Evolutionary conservation across 1,140 invertebrate genomes (phyloP), one percentile per base, ranked within the genome.

Genomic region (Brachionus manjavacas): DNA sequence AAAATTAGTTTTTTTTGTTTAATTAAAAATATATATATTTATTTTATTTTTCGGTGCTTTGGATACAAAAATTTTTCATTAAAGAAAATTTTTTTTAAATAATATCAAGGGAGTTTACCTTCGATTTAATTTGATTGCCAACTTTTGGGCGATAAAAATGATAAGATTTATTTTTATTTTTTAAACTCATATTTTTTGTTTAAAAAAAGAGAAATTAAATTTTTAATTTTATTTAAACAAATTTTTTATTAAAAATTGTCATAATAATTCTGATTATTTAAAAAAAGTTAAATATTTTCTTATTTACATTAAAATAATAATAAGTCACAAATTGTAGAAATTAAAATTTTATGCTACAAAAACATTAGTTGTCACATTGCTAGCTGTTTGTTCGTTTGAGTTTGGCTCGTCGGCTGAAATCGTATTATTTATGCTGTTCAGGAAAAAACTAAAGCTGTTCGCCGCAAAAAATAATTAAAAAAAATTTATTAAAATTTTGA

Each of bases 381-480:
- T 74, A n/a, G 12, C 16, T 41, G 70, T 31, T 16, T 28, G 31
- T 68, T 28, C 25, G 25, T 28, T 41, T 23, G 70, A 41, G 16
- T 23, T 74, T 74, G 70, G 9, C 14, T 74, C 39, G 9, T 74
- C 70, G 14, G 14, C 20, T 41, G 39, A 43, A 11, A 74, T 74
- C 7, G 70, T 23, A 74, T 70, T 70, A 70, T 74, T 74, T 20
- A 74, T n/a, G 16, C 70, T 74, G 70, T 43, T 74, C 70, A 74
- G 39, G 20, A 74, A 74, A 74, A 74, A 74, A 74, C 70, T 74
- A 74, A 74, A 74, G 20, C 70, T 74, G 39, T 74, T 74, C 39
- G 52, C 52, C 52, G 16, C 52, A 60, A 60, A 60, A 20, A 60
- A 60, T 8, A 6, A 20, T 23, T 35, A 74, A 74, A 41, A 41